phyloP scores from a whole-genome alignment of 2,797 vertebrate genomes.

The Tenualosa ilisha region DNA sequence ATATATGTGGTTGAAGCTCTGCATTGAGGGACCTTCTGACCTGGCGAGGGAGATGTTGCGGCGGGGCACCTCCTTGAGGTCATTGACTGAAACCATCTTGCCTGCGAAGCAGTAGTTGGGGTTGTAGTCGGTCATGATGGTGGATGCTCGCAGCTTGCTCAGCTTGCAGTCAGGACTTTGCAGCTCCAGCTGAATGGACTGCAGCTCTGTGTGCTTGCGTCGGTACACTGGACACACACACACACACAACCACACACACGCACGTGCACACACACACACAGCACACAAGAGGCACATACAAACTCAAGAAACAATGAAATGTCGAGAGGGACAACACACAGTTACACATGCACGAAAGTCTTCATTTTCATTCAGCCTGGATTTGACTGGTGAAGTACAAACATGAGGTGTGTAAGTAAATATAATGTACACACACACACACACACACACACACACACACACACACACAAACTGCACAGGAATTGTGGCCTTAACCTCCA shows the following conservation, averaged over 20 bases:
- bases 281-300: background rate
- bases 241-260: conserved; percentile 8
- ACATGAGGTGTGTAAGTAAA: too few relatives aligned
- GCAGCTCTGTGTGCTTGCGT: conserved; percentile 95
- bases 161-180: conserved; percentile 98
- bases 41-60: conserved; percentile 94
- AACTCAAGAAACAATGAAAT: too few relatives aligned
- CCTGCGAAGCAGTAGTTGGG: conserved; percentile 99
- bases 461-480: conserved; percentile 18
- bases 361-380: background rate
- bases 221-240: conserved; percentile 82
- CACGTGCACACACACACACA: conserved; percentile 8
- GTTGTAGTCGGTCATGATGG: conserved; percentile 99
- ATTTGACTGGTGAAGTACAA: too few relatives aligned
- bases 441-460: conserved; percentile 16
- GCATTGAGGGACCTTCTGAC: conserved; percentile 63
- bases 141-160: conserved; percentile 95
- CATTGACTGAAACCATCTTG: conserved; percentile 93
- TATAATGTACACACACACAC: background rate
- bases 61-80: conserved; percentile 95
- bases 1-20: too few relatives aligned
- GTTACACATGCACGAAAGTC: background rate
- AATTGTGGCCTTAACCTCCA: conserved; percentile 43
- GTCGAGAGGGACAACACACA: too few relatives aligned
- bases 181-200: conserved; percentile 96